Percentiles rank a stretch among this genome's conserved stretches.
These are phyloP conservation scores for Mimumesa dahlbomi DNA, from an alignment of 2,888 invertebrate species.

Conservation along the genomic window DNA sequence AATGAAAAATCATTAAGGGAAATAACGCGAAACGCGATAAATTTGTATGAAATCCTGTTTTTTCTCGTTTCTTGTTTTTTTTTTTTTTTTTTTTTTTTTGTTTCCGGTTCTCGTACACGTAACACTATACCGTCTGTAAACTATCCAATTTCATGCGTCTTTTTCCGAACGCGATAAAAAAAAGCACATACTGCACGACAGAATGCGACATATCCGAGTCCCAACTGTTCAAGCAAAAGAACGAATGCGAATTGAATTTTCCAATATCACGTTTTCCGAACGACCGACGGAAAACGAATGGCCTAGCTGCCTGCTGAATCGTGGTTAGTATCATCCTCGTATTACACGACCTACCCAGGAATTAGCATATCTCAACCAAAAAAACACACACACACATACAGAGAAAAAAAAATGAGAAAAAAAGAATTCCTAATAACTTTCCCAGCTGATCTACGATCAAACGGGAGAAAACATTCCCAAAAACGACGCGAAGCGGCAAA, in stretches of 20 bases:
- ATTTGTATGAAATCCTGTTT: too few relatives aligned
- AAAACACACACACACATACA: neutral
- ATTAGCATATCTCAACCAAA: neutral
- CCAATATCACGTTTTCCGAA: constrained; percentile 7
- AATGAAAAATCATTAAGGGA: too few relatives aligned
- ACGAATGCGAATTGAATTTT: constrained; percentile 7
- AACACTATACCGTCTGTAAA: neutral
- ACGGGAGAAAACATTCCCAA: too few relatives aligned
- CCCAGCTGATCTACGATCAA: too few relatives aligned
- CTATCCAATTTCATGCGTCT: neutral
- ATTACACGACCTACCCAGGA: neutral
- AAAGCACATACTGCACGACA: too few relatives aligned
- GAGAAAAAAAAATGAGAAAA: neutral
- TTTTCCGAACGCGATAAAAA: neutral
- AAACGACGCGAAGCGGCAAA: too few relatives aligned
- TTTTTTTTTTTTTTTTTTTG: too few relatives aligned
- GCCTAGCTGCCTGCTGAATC: neutral
- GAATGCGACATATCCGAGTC: neutral
- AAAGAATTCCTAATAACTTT: too few relatives aligned
- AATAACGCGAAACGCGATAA: too few relatives aligned
- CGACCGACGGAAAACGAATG: constrained; percentile 1
- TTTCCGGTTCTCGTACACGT: neutral
- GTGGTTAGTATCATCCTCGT: neutral
- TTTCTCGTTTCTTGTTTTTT: too few relatives aligned
- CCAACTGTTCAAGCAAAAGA: neutral